phyloP scores from a whole-genome alignment of 2,888 invertebrate species.

The Phanerotoma sp. region DNA sequence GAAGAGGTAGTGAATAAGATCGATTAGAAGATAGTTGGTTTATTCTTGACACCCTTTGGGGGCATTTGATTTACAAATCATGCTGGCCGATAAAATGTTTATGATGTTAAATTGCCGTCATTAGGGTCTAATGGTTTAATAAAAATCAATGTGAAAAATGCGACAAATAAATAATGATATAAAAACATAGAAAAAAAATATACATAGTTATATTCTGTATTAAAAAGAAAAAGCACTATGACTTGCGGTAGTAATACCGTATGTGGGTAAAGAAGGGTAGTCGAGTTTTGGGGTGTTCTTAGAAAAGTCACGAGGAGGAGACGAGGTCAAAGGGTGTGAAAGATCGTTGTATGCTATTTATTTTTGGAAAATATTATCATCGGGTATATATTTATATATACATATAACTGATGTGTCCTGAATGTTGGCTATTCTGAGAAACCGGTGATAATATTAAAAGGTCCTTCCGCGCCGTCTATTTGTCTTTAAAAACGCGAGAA shows the following conservation, averaged over 20 bases:
- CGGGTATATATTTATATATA: too few relatives aligned
- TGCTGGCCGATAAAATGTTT: too few relatives aligned
- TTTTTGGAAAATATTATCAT: slow-evolving; percentile 38
- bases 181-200: slow-evolving; percentile 23
- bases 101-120: too few relatives aligned
- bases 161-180: slow-evolving; percentile 2
- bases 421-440: slow-evolving; percentile 34
- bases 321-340: background rate
- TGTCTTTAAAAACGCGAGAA: background rate
- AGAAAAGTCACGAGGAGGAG: background rate
- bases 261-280: slow-evolving; percentile 20
- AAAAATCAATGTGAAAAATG: too few relatives aligned
- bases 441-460: slow-evolving; percentile 11
- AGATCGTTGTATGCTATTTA: too few relatives aligned
- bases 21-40: slow-evolving; percentile 42
- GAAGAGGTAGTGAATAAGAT: slow-evolving; percentile 40
- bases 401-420: slow-evolving; percentile 44
- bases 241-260: slow-evolving; percentile 19
- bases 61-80: too few relatives aligned
- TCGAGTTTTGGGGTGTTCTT: slow-evolving; percentile 9
- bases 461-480: slow-evolving; percentile 3
- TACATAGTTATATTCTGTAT: slow-evolving; percentile 3
- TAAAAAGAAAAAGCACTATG: background rate
- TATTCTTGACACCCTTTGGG: slow-evolving; percentile 14
- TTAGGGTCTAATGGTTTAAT: too few relatives aligned